These are phyloP conservation scores for Polypterus senegalus DNA, from an alignment of 2,113 vertebrate genomes.

Conservation along the genomic window DNA sequence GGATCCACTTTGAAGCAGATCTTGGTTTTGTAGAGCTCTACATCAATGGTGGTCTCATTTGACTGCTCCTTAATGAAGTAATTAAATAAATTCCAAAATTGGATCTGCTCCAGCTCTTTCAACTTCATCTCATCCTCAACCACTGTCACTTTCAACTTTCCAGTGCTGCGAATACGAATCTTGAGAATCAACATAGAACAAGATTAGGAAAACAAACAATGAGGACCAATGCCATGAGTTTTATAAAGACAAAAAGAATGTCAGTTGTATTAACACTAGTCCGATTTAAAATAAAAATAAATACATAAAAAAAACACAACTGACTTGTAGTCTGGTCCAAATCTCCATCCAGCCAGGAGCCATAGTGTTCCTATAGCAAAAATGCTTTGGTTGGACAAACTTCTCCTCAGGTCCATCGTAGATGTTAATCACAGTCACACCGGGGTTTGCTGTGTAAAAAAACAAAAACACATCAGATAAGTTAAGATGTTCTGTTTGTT, in stretches of 20 bases:
- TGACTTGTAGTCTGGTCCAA: conserved; percentile 80
- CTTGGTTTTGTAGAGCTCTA: conserved; percentile 68
- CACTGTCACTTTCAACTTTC: conserved; percentile 61
- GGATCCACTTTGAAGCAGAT: conserved; percentile 78
- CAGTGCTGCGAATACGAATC: conserved; percentile 72
- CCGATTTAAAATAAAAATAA: neutral
- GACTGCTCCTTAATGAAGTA: conserved; percentile 65
- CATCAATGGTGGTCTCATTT: conserved; percentile 71
- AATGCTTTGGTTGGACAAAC: conserved; percentile 21
- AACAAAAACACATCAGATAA: too few relatives aligned
- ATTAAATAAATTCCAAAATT: conserved; percentile 53
- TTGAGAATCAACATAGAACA: conserved; percentile 22
- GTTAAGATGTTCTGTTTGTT: too few relatives aligned
- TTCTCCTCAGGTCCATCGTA: conserved; percentile 32
- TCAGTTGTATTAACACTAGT: neutral
- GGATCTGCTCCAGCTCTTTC: conserved; percentile 68
- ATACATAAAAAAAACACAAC: neutral
- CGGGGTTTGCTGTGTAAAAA: too few relatives aligned
- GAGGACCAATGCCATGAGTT: too few relatives aligned
- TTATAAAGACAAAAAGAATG: neutral
- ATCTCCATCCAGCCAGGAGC: conserved; percentile 69
- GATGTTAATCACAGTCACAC: conserved; percentile 30
- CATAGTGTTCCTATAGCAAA: conserved; percentile 64
- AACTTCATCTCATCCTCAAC: conserved; percentile 72
- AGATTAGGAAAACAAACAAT: too few relatives aligned